Conservation (phyloP, 2,888 invertebrate species). For the Sericinus montela region DNA sequence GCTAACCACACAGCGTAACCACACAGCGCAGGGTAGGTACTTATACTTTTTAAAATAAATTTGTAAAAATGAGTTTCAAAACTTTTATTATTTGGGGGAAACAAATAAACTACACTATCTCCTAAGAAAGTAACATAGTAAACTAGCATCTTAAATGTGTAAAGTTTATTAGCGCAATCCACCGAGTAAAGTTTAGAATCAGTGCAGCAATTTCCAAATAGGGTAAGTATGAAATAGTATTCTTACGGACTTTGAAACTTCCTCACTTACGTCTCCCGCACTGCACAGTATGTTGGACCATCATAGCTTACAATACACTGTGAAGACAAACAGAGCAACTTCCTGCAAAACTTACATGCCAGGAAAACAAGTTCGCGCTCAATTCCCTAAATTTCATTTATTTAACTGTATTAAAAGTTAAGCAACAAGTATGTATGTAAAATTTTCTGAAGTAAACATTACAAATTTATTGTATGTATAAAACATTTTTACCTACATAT, state of each 20-base stretch:
- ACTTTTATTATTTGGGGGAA: conserved; percentile 13
- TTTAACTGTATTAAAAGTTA: not conserved
- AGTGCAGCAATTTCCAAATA: conserved; percentile 36
- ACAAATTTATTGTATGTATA: not conserved
- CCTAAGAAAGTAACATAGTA: conserved; percentile 8
- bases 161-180: conserved; percentile 22
- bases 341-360: conserved; percentile 10
- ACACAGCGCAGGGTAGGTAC: no score
- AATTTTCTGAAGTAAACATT: conserved; percentile 1
- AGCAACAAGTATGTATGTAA: not conserved
- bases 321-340: conserved; percentile 9
- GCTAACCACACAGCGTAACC: no score
- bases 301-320: conserved; percentile 10
- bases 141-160: conserved; percentile 17
- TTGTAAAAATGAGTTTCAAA: no score
- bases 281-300: conserved; percentile 2
- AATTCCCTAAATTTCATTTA: conserved; percentile 15
- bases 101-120: conserved; percentile 9
- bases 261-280: conserved; percentile 3
- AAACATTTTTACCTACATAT: no score
- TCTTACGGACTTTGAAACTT: conserved; percentile 27
- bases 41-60: no score
- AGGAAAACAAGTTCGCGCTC: conserved; percentile 8
- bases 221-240: conserved; percentile 45
- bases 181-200: conserved; percentile 42